These are phyloP conservation scores for Cyphomyrus discorhynchus DNA, from an alignment of 2,113 vertebrate species.

Conservation along the genomic window DNA sequence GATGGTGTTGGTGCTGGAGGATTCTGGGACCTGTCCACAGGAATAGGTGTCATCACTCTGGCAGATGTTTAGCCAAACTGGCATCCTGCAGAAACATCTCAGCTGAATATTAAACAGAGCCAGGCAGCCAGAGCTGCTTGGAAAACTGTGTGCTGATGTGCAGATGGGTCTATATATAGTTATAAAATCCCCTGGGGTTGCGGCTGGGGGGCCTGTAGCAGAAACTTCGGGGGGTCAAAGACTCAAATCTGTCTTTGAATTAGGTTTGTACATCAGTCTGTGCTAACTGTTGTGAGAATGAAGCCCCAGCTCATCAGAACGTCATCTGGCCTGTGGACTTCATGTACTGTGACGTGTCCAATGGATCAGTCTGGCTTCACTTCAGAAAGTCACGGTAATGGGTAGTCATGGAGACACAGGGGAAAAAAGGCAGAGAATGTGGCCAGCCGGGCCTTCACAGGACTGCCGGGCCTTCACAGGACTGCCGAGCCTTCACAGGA, in stretches of 20 bases:
- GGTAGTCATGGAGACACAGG: background rate
- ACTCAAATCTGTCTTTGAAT: background rate
- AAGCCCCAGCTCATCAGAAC: background rate
- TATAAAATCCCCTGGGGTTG: background rate
- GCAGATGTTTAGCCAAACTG: background rate
- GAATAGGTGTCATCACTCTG: background rate
- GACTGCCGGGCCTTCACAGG: background rate
- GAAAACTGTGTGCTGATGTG: background rate
- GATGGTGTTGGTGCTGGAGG: background rate
- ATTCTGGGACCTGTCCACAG: background rate
- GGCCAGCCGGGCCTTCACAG: background rate
- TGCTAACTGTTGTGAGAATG: background rate
- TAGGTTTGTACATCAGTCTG: background rate
- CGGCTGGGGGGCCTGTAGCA: background rate
- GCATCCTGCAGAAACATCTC: background rate
- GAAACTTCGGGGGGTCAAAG: background rate
- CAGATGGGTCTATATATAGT: background rate
- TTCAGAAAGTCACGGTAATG: background rate
- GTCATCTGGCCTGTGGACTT: background rate
- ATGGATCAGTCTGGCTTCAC: background rate
- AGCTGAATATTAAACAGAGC: background rate
- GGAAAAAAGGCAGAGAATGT: background rate
- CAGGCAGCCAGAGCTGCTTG: background rate
- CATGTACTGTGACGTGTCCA: background rate
- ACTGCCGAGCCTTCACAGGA: background rate